Base-by-base conservation (phyloP, 2,797 vertebrate genomes). In the Scolopax rusticola region DNA sequence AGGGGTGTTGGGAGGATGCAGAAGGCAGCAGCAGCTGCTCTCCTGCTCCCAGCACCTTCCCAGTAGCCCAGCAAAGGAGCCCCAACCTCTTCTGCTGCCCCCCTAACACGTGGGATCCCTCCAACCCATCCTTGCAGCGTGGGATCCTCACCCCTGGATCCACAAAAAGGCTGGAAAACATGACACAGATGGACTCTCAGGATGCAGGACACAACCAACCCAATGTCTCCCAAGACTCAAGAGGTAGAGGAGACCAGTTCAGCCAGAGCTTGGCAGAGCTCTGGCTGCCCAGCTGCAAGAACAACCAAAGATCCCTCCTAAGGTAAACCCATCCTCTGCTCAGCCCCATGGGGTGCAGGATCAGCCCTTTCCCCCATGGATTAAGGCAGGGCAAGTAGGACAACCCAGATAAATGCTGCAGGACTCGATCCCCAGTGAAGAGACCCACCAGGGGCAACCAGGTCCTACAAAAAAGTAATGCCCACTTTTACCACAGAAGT, bases 131-230 rank as follows among this genome's bases (percentile, higher is more conserved):
- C 27, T 51, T 40, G n/a, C 24, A 57, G 24, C 19, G 32, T 67
- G 38, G 70, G 33, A 53, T 57, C 19, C 48, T 40, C 36, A 63
- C 9, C 11, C 18, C 15, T 43, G 17, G 19, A 47, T 48, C 38
- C 33, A 36, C 30, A 36, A 60, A 85, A 21, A 53, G 4, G 12
- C 41, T 65, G 68, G 41, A 71, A 76, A 67, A 28, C 28, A 36
- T 1, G 1, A 23, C 28, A 25, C 0, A 5, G 48, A 12, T 27
- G 27, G 24, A 20, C 24, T 60, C 32, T 30, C 19, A 33, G 32
- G n/a, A 38, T 38, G 23, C 45, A 73, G 60, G 30, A 30, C 48
- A 41, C 18, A 73, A 56, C 47, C 32, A 41, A 32, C 6, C 5
- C 65, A 59, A 7, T 2, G 17, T 33, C 12, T 75, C 45, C 48